Evolutionary conservation across 2,113 vertebrate genomes (phyloP).

Genomic region (Sardina pilchardus): DNA sequence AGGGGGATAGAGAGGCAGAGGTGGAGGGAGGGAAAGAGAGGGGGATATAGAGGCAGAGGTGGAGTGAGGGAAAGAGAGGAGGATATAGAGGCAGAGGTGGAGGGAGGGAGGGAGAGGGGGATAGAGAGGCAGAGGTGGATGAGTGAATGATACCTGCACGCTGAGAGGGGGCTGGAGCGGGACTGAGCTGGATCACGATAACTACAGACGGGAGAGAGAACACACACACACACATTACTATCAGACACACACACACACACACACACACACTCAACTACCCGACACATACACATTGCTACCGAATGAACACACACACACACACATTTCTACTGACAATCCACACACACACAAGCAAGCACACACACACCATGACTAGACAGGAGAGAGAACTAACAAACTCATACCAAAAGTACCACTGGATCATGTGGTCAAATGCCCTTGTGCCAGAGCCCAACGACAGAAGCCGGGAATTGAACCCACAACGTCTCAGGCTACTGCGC

Average conservation of each 20-base stretch:
- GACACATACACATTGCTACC: too few species aligned
- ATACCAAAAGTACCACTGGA: too few species aligned
- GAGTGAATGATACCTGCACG: slow-evolving; percentile 89
- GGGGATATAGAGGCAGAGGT: too few species aligned
- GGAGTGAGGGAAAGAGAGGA: slow-evolving; percentile 28
- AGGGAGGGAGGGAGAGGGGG: slow-evolving; percentile 63
- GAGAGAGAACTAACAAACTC: too few species aligned
- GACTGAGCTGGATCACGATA: slow-evolving; percentile 98
- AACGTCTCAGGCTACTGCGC: too few species aligned
- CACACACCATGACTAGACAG: not conserved
- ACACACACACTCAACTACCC: slow-evolving; percentile 43
- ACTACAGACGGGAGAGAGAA: slow-evolving; percentile 85
- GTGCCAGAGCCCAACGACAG: too few species aligned
- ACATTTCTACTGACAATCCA: not conserved
- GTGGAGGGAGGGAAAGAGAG: not conserved
- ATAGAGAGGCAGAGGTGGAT: slow-evolving; percentile 62
- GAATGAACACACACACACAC: not conserved
- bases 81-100: slow-evolving; percentile 29
- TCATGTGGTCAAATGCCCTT: too few species aligned
- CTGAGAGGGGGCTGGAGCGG: slow-evolving; percentile 95
- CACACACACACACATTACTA: slow-evolving; percentile 71
- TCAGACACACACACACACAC: slow-evolving; percentile 22
- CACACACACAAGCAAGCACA: slow-evolving; percentile 21
- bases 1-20: slow-evolving; percentile 6
- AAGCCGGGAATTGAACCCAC: too few species aligned